phyloP scores from a whole-genome alignment of 2,888 invertebrate genomes.

The Mythimna ferrago region DNA sequence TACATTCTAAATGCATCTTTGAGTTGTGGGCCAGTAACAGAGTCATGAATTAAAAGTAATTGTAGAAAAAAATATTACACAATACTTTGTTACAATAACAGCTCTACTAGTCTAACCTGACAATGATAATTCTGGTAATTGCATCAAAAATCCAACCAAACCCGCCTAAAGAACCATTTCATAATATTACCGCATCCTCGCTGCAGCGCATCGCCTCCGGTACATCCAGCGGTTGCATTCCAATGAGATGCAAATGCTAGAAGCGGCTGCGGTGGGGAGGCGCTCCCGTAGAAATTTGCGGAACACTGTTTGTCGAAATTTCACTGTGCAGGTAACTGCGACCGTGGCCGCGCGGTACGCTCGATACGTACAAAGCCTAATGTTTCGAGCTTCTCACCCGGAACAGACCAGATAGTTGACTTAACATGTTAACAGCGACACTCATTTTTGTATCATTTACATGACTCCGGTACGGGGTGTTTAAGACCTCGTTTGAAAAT shows the following conservation, averaged over 20 bases:
- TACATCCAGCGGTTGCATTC: slow-evolving; percentile 74
- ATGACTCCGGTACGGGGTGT: too few species aligned
- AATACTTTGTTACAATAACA: not conserved
- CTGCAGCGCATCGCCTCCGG: slow-evolving; percentile 27
- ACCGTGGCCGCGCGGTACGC: slow-evolving; percentile 29
- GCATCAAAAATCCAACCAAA: not conserved
- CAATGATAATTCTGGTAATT: too few species aligned
- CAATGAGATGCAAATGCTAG: slow-evolving; percentile 85
- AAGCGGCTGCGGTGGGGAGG: slow-evolving; percentile 75
- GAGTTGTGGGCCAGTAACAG: not conserved
- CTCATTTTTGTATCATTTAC: too few species aligned
- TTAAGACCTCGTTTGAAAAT: too few species aligned
- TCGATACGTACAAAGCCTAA: slow-evolving; percentile 42
- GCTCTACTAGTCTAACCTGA: not conserved
- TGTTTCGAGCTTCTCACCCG: slow-evolving; percentile 7
- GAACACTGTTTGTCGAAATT: slow-evolving; percentile 69
- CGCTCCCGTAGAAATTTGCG: slow-evolving; percentile 65
- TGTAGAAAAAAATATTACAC: not conserved
- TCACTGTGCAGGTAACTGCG: slow-evolving; percentile 61
- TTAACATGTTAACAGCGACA: not conserved
- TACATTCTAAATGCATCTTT: not conserved
- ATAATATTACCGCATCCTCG: slow-evolving; percentile 65
- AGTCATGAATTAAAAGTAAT: not conserved
- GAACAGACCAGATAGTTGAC: not conserved
- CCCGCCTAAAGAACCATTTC: not conserved